Percentiles rank a stretch among this genome's conserved stretches.
Conservation (phyloP, 2,888 invertebrate genomes). For the Epinotia demarniana region DNA sequence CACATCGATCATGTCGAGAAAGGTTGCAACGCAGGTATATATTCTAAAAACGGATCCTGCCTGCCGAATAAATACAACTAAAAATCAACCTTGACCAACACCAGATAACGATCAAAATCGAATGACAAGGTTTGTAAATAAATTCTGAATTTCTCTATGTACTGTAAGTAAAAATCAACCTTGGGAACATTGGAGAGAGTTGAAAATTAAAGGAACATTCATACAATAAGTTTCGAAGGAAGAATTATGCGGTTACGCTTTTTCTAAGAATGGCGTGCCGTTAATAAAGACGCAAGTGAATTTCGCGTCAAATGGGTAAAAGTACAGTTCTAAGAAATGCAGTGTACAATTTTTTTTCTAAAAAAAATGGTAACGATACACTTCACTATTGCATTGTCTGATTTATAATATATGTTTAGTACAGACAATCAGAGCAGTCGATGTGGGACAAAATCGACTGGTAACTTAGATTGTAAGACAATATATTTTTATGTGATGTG, state of each 20-base stretch:
- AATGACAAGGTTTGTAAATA: background rate
- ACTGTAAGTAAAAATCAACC: background rate
- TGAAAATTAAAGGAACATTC: background rate
- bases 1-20: slow-evolving; percentile 26
- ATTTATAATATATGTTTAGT: too few relatives aligned
- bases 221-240: background rate
- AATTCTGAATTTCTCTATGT: too few relatives aligned
- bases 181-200: background rate
- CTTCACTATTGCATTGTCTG: too few relatives aligned
- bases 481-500: too few relatives aligned
- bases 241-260: background rate
- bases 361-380: too few relatives aligned
- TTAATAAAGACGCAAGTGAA: slow-evolving; percentile 29
- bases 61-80: background rate
- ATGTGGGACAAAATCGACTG: too few relatives aligned
- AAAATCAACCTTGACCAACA: background rate
- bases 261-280: slow-evolving; percentile 15
- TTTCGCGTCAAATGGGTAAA: slow-evolving; percentile 7
- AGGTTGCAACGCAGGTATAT: slow-evolving; percentile 23
- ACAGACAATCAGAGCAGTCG: too few relatives aligned
- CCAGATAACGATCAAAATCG: background rate
- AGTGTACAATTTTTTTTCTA: background rate
- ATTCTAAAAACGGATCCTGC: background rate
- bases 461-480: too few relatives aligned
- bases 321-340: background rate